Conservation (phyloP, 2,888 invertebrate species). For the Clepsis dumicolana region DNA sequence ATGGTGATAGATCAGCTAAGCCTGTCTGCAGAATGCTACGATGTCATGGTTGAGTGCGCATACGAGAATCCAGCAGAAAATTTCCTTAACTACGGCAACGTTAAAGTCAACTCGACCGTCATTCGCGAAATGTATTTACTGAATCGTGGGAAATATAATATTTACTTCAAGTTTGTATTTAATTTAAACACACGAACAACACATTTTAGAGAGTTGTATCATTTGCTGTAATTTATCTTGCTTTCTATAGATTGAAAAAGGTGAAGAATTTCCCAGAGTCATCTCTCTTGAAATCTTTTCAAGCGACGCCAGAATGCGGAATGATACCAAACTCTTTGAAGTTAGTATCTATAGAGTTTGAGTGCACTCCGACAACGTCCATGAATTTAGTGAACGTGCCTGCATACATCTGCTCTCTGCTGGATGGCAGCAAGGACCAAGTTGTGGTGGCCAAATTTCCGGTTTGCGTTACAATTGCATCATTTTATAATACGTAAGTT, state of each 20-base stretch:
- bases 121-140: slow-evolving; percentile 77
- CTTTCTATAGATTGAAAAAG: slow-evolving; percentile 68
- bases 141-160: slow-evolving; percentile 86
- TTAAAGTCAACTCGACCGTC: slow-evolving; percentile 84
- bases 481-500: slow-evolving; percentile 81
- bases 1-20: slow-evolving; percentile 74
- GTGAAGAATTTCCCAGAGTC: slow-evolving; percentile 80
- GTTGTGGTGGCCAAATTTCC: slow-evolving; percentile 81
- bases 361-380: slow-evolving; percentile 75
- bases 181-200: not conserved
- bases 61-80: slow-evolving; percentile 74
- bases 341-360: slow-evolving; percentile 67
- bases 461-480: slow-evolving; percentile 74
- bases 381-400: slow-evolving; percentile 76
- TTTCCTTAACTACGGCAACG: slow-evolving; percentile 84
- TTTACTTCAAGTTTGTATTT: slow-evolving; percentile 81
- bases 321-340: slow-evolving; percentile 65
- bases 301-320: slow-evolving; percentile 68
- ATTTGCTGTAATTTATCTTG: slow-evolving; percentile 19
- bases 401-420: slow-evolving; percentile 72
- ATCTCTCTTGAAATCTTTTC: slow-evolving; percentile 68
- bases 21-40: slow-evolving; percentile 86
- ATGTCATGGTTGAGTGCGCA: slow-evolving; percentile 84
- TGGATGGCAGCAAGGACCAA: slow-evolving; percentile 78
- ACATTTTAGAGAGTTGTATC: slow-evolving; percentile 5